These are phyloP conservation scores for Acanthurus leucopareius DNA, from an alignment of 2,797 vertebrate species.

Conservation along the genomic window DNA sequence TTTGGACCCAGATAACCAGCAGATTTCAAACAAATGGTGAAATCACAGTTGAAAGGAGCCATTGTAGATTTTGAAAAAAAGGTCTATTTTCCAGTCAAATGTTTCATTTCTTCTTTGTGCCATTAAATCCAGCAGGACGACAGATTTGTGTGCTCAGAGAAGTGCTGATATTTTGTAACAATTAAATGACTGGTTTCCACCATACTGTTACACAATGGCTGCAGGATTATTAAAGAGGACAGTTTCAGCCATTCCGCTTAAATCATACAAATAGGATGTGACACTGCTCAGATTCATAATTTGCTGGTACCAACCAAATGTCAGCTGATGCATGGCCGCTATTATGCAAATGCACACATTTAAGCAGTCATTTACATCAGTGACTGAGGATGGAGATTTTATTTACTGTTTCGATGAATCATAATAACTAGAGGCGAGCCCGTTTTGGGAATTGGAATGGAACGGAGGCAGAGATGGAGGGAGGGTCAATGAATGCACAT, in stretches of 20 bases:
- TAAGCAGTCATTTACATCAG: conserved; percentile 65
- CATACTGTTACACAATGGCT: conserved; percentile 39
- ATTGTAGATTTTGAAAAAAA: background rate
- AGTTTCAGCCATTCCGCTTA: conserved; percentile 49
- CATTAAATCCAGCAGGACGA: conserved; percentile 36
- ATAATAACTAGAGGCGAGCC: conserved; percentile 59
- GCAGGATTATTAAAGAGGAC: conserved; percentile 54
- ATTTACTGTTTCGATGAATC: conserved; percentile 77
- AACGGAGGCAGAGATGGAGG: conserved; percentile 38
- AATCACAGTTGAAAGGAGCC: background rate
- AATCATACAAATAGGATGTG: conserved; percentile 69
- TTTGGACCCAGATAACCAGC: background rate
- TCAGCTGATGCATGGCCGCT: conserved; percentile 63
- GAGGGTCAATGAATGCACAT: conserved; percentile 63
- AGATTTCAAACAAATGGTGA: conserved; percentile 1
- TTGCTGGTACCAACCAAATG: conserved; percentile 52
- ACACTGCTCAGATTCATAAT: conserved; percentile 71
- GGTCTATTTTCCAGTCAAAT: conserved; percentile 2
- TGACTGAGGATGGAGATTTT: conserved; percentile 60
- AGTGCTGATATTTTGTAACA: conserved; percentile 40
- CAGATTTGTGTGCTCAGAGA: conserved; percentile 42
- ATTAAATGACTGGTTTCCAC: conserved; percentile 43
- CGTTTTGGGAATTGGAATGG: conserved; percentile 48
- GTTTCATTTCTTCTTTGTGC: conserved; percentile 16
- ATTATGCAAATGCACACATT: conserved; percentile 74